Percentiles rank a stretch among this genome's conserved stretches.
phyloP scores from a whole-genome alignment of 64 coral and sea anemone species.

The Actinia equina region DNA sequence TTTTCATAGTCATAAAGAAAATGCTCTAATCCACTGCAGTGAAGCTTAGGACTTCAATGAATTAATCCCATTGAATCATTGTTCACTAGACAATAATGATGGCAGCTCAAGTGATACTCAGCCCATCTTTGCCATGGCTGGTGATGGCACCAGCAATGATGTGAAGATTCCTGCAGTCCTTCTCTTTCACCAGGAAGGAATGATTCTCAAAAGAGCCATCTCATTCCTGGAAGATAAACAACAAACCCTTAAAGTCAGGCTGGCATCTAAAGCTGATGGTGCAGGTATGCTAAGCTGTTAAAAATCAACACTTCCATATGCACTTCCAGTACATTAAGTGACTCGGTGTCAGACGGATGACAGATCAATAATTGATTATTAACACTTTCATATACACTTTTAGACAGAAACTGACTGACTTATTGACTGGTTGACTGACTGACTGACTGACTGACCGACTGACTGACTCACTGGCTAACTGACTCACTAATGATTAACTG shows the following conservation, averaged over 20 bases:
- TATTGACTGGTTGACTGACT: no score
- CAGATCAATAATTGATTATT: no score
- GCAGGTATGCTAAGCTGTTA: not conserved
- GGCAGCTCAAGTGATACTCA: constrained; percentile 96
- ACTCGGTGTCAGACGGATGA: no score
- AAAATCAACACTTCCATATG: not conserved
- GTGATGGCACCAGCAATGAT: constrained; percentile 71
- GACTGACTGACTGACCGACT: no score
- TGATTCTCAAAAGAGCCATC: constrained; percentile 71
- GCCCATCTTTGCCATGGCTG: constrained; percentile 97
- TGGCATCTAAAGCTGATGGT: constrained; percentile 71
- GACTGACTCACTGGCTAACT: no score
- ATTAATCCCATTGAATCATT: not conserved
- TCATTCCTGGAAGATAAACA: constrained; percentile 48
- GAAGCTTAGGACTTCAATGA: no score
- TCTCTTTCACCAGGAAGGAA: constrained; percentile 82
- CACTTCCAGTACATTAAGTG: no score
- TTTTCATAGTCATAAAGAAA: no score
- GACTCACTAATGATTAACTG: no score
- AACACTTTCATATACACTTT: no score
- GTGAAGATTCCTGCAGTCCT: constrained; percentile 96
- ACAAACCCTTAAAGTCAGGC: constrained; percentile 59
- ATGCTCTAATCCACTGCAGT: no score
- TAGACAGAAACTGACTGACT: no score
- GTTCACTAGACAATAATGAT: constrained; percentile 75